A percentile compares a stretch with the other conserved stretches of the same genome.
Conservation (phyloP, 1,140 invertebrate species). For the Lepidotrigona ventralis region DNA sequence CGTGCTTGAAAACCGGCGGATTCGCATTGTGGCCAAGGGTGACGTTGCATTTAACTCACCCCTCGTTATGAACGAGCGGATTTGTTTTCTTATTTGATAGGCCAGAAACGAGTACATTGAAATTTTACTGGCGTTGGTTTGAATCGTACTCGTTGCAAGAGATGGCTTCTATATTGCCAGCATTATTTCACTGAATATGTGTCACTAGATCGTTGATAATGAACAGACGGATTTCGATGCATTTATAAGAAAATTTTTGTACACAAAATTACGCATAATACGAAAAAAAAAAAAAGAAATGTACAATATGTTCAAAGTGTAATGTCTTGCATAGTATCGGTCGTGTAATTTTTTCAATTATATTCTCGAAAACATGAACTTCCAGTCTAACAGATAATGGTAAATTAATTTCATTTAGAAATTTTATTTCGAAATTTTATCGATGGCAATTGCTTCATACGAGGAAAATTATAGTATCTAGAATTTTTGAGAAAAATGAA, state of each 20-base stretch:
- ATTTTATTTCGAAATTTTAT: neutral
- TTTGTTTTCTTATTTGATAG: conserved; percentile 35
- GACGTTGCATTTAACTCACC: neutral
- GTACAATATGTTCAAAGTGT: too few species aligned
- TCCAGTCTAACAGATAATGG: too few species aligned
- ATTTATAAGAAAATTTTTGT: too few species aligned
- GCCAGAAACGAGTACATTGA: neutral
- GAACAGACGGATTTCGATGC: too few species aligned
- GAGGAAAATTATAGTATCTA: too few species aligned
- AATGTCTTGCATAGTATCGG: too few species aligned
- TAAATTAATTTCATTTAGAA: too few species aligned
- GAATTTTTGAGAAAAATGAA: too few species aligned
- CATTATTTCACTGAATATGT: neutral
- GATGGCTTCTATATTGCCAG: neutral
- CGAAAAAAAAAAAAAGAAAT: too few species aligned
- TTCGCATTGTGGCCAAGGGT: neutral
- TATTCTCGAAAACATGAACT: too few species aligned
- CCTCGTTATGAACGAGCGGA: neutral
- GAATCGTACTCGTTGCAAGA: neutral
- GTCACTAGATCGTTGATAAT: neutral
- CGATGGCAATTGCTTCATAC: neutral
- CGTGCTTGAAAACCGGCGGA: neutral
- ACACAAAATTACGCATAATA: too few species aligned
- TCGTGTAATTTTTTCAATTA: too few species aligned
- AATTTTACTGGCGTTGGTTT: neutral